Base-by-base conservation (phyloP, 2,888 invertebrate genomes). In the Latrodectus elegans region DNA sequence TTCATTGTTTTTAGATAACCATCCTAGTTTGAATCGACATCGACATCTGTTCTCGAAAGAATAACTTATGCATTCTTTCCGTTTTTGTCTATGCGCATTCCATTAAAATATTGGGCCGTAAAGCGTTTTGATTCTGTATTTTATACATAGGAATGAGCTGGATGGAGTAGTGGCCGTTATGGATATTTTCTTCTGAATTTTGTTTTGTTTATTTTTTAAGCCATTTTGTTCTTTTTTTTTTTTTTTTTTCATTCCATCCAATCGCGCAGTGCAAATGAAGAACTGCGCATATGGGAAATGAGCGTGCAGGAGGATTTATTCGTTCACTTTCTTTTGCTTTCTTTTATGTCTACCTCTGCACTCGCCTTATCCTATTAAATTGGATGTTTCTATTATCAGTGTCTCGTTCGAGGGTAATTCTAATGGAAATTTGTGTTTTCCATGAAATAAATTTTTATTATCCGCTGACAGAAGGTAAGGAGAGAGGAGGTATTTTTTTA, bases 71-170 rank as follows among this genome's bases (percentile, higher is more conserved):
- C 78, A 84, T 84, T 84, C 83, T 60, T 49, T 55, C 76, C 17
- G 22, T 75, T 75, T 65, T 78, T 78, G 65, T 72, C 77, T 78
- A 84, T 78, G 77, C 78, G 84, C 78, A 78, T 84, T 65, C 68
- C 72, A 73, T 84, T 82, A 84, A 78, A 84, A 84, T 84, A 84
- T 84, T 73, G 84, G 53, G 49, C 72, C 72, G 84, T 73, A 77
- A 84, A 78, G 52, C 65, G 73, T 72, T 84, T 84, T 84, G 77
- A 84, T 77, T 78, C 84, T 72, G 84, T 73, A 84, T 84, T 84
- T 84, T 84, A 84, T 84, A 84, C 84, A 78, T 84, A 84, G 17
- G 73, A 78, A 78, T 77, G 84, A 84, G 78, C 17, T 65, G 55
- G 84, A 77, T 78, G 73, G 73, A 84, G 84, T 84, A 67, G 53